These are phyloP conservation scores for Chrysopilus asiliformis DNA, from an alignment of 2,888 invertebrate genomes.

Conservation along the genomic window DNA sequence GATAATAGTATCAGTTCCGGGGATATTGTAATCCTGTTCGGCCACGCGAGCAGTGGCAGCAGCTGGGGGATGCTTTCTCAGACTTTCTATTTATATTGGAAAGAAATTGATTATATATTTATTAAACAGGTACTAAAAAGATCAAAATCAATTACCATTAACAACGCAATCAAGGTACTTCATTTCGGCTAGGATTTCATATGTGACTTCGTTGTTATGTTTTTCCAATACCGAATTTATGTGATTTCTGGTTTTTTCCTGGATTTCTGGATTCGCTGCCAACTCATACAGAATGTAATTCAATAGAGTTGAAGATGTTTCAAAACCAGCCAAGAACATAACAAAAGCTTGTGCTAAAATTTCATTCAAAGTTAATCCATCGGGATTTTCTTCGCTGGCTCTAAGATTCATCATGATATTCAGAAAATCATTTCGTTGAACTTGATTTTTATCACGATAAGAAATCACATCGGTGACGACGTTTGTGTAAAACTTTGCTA, in stretches of 20 bases:
- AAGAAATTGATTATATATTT: background rate
- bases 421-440: slow-evolving; percentile 39
- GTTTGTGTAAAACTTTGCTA: slow-evolving; percentile 5
- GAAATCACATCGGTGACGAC: slow-evolving; percentile 4
- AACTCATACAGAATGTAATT: slow-evolving; percentile 42
- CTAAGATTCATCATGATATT: slow-evolving; percentile 39
- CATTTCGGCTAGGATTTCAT: slow-evolving; percentile 38
- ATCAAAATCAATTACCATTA: slow-evolving; percentile 29
- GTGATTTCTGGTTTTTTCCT: slow-evolving; percentile 35
- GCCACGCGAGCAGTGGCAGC: slow-evolving; percentile 36
- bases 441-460: slow-evolving; percentile 32
- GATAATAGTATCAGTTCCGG: slow-evolving; percentile 35
- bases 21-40: slow-evolving; percentile 36
- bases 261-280: slow-evolving; percentile 35
- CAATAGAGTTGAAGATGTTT: slow-evolving; percentile 48
- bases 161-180: slow-evolving; percentile 38
- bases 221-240: slow-evolving; percentile 29
- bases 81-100: slow-evolving; percentile 36
- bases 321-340: slow-evolving; percentile 41
- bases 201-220: slow-evolving; percentile 32
- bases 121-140: background rate
- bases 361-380: slow-evolving; percentile 21
- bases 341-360: slow-evolving; percentile 30
- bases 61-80: slow-evolving; percentile 42
- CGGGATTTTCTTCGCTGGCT: too few species aligned